phyloP scores from a whole-genome alignment of 1,140 invertebrate species.

The Ceratina calcarata region DNA sequence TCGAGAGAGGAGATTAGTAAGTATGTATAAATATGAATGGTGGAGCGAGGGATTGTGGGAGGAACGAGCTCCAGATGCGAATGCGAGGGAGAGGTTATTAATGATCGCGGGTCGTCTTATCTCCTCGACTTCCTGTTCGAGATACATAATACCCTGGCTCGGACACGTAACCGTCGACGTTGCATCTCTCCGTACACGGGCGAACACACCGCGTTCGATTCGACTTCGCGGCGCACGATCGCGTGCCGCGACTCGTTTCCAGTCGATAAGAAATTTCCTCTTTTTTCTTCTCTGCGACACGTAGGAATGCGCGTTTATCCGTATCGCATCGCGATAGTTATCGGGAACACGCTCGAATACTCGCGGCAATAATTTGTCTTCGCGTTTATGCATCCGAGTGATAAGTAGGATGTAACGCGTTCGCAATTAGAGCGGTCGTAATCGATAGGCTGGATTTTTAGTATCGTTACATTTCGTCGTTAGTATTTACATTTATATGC shows the following conservation, averaged over 20 bases:
- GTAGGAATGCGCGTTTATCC: background rate
- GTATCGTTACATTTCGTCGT: no score
- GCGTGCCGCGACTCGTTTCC: slow-evolving; percentile 10
- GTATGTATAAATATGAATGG: background rate
- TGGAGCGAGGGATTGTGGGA: slow-evolving; percentile 6
- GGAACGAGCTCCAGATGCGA: slow-evolving; percentile 32
- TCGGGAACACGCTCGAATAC: background rate
- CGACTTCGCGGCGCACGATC: background rate
- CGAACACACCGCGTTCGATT: slow-evolving; percentile 37
- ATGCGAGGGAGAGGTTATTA: slow-evolving; percentile 55
- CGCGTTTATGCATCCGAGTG: background rate
- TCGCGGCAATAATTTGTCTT: background rate
- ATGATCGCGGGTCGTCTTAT: slow-evolving; percentile 60
- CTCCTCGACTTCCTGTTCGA: slow-evolving; percentile 66
- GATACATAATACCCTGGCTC: slow-evolving; percentile 63
- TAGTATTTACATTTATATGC: no score
- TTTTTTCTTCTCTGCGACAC: background rate
- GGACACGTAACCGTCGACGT: slow-evolving; percentile 44
- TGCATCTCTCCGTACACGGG: slow-evolving; percentile 41
- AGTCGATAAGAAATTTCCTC: slow-evolving; percentile 4
- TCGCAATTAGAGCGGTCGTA: background rate
- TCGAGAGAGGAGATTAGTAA: no score
- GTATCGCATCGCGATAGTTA: slow-evolving; percentile 8
- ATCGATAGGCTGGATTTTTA: no score
- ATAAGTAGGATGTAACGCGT: background rate